These are phyloP conservation scores for Creontiades dilutus DNA, from an alignment of 2,888 invertebrate species.

Conservation along the genomic window DNA sequence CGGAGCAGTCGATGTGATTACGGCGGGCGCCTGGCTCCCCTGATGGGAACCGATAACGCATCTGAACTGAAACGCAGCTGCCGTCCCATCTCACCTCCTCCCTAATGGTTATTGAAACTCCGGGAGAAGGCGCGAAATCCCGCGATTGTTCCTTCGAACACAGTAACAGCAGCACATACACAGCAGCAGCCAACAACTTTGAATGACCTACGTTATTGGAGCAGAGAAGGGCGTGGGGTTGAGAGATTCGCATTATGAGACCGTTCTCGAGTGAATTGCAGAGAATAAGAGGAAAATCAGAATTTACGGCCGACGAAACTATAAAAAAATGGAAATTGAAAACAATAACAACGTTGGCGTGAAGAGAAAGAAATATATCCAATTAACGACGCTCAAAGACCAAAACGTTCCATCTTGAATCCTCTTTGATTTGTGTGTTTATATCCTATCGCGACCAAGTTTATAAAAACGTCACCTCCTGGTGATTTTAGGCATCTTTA, in stretches of 20 bases:
- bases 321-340: not conserved
- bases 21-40: slow-evolving; percentile 15
- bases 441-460: too few relatives aligned
- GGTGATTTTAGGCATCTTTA: too few relatives aligned
- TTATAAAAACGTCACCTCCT: too few relatives aligned
- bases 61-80: slow-evolving; percentile 32
- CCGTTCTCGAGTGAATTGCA: not conserved
- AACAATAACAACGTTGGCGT: not conserved
- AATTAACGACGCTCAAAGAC: not conserved
- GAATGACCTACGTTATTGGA: not conserved
- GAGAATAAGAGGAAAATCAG: not conserved
- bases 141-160: not conserved
- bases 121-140: not conserved
- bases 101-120: slow-evolving; percentile 24
- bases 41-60: slow-evolving; percentile 11
- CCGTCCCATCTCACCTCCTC: slow-evolving; percentile 3
- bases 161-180: not conserved
- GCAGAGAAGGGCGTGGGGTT: not conserved
- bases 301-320: not conserved
- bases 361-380: not conserved
- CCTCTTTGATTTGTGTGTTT: too few relatives aligned
- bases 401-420: too few relatives aligned
- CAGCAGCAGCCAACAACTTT: not conserved
- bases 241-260: not conserved
- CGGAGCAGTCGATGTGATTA: not conserved